A percentile compares a stretch with the other conserved stretches of the same genome.
Conservation (phyloP, 2,888 invertebrate genomes). For the Laspeyria flexula region DNA sequence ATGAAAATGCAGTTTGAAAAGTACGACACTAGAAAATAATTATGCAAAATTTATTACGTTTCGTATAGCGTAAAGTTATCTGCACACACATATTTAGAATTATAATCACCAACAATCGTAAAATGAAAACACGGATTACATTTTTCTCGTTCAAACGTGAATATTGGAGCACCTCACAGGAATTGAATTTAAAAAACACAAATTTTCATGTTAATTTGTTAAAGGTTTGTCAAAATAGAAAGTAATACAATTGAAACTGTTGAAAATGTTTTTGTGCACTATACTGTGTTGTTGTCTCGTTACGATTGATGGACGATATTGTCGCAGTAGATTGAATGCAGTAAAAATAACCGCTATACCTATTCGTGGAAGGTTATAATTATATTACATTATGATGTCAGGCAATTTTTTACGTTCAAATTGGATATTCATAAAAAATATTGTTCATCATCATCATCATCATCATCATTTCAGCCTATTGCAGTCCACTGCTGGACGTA, state of each 20-base stretch:
- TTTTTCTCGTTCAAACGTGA: constrained; percentile 20
- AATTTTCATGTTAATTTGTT: constrained; percentile 17
- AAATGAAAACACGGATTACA: constrained; percentile 15
- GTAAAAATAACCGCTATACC: constrained; percentile 5
- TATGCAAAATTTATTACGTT: constrained; percentile 13
- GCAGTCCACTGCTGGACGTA: too few relatives aligned
- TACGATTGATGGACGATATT: constrained; percentile 1
- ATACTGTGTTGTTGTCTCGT: constrained; percentile 15
- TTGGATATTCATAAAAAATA: too few relatives aligned
- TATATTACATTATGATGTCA: too few relatives aligned
- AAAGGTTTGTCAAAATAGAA: constrained; percentile 24
- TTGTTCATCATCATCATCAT: too few relatives aligned
- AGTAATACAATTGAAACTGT: constrained; percentile 11
- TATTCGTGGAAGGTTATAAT: too few relatives aligned
- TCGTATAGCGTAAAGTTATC: constrained; percentile 18
- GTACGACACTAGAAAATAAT: constrained; percentile 16
- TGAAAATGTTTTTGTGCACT: constrained; percentile 22
- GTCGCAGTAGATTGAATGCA: constrained; percentile 13
- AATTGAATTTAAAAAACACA: constrained; percentile 22
- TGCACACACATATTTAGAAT: constrained; percentile 24
- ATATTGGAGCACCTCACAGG: constrained; percentile 28
- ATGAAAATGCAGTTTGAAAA: background rate
- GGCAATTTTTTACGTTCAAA: too few relatives aligned
- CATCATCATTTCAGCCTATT: too few relatives aligned
- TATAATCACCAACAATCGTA: constrained; percentile 20